Conservation (phyloP, 2,888 invertebrate genomes). For the Pristionchus maxplancki region DNA sequence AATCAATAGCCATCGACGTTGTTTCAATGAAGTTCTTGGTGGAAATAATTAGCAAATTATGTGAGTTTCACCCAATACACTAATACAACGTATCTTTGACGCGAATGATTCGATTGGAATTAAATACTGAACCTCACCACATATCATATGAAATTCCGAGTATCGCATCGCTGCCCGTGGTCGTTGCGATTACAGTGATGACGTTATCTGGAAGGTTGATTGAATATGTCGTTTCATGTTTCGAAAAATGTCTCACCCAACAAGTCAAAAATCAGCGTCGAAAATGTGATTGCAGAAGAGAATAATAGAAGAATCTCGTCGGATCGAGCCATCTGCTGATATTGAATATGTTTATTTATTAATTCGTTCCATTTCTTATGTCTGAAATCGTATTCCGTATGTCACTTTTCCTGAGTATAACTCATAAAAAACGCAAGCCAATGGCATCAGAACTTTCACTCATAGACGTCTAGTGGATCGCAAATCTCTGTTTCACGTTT, state of each 20-base stretch:
- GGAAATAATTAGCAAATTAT: too few relatives aligned
- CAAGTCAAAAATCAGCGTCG: background rate
- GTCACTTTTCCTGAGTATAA: too few relatives aligned
- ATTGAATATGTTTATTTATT: background rate
- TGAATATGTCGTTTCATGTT: background rate
- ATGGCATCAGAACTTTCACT: too few relatives aligned
- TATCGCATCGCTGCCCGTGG: background rate
- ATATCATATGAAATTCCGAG: background rate
- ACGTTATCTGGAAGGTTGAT: background rate
- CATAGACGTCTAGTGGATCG: background rate
- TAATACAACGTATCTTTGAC: background rate
- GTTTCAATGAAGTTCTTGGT: too few relatives aligned
- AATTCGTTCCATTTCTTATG: too few relatives aligned
- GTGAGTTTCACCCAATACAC: background rate
- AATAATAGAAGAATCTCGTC: background rate
- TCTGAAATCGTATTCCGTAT: too few relatives aligned
- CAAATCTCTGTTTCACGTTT: background rate
- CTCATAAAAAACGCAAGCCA: too few relatives aligned
- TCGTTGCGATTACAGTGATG: background rate
- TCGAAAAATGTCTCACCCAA: background rate
- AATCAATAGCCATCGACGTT: too few relatives aligned
- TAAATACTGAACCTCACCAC: background rate
- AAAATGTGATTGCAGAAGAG: background rate
- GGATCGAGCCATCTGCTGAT: background rate
- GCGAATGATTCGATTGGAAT: too few relatives aligned